Evolutionary conservation across 2,797 vertebrate species (phyloP), one percentile per base, ranked within the genome.

Genomic region (Chanos chanos): DNA sequence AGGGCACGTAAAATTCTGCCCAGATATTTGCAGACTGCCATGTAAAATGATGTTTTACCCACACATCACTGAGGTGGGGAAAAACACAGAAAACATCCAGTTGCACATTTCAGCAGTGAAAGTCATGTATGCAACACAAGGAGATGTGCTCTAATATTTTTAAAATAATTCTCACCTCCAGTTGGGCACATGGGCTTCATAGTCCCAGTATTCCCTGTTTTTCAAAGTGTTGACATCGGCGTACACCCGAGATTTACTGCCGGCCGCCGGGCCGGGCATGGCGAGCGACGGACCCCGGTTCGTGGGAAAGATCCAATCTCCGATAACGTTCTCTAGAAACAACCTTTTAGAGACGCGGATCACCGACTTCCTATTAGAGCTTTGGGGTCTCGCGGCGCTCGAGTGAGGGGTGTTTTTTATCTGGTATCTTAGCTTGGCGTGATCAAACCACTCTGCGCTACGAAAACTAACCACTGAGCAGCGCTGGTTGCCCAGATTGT

Each of bases 181-280:
- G 83, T 87, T 94, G 79, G 95, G 93, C 85, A 94, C 88, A 68
- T 98, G 94, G 69, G 93, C 80, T 64, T 96, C 95, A 27, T 97
- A 97, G 88, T 98, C 95, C 95, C 95, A 97, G 83, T 97, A 98
- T 68, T 97, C 95, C 81, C 93, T 87, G 90, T 93, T 95, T 88
- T 95, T 93, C 89, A 94, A 88, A 78, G 93, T 95, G 93, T 98
- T 98, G 83, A 95, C 93, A 69, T 97, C 95, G 80, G 93, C 92
- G 86, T 97, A 98, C 60, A 96, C 94, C 87, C 94, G 92, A 88
- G 96, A 92, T 86, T 93, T 93, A 89, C 96, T 98, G 84, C 93
- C 93, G 80, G 93, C 93, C 83, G 93, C 92, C 70, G 94, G 92
- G 83, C 94, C 95, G 82, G 95, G 94, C 95, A 96, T 97, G 79